phyloP scores from a whole-genome alignment of 2,113 vertebrate genomes.

The Ceyx melanurus region DNA sequence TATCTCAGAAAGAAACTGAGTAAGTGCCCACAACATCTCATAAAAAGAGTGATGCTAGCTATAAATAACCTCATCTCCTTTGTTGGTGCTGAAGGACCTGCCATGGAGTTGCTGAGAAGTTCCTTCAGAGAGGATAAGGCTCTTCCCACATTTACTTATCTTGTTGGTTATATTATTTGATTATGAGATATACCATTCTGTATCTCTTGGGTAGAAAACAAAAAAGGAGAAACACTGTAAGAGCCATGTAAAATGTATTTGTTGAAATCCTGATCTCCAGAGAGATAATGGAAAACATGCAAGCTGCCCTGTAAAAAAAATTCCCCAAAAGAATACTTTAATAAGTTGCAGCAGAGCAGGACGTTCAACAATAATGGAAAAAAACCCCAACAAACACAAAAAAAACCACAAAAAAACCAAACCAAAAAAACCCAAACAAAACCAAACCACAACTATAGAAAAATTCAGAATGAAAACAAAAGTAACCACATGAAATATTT shows the following conservation, averaged over 20 bases:
- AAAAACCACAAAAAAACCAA: neutral
- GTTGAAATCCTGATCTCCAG: slow-evolving; percentile 61
- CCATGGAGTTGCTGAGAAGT: neutral
- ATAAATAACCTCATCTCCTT: neutral
- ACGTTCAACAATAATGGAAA: slow-evolving; percentile 12
- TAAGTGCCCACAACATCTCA: neutral
- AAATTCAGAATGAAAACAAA: slow-evolving; percentile 11
- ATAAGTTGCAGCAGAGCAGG: slow-evolving; percentile 39
- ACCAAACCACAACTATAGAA: neutral
- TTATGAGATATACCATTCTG: slow-evolving; percentile 13
- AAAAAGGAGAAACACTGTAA: slow-evolving; percentile 35
- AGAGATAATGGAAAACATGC: slow-evolving; percentile 51
- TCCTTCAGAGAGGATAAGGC: neutral
- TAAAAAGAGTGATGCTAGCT: neutral
- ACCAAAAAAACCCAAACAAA: too few species aligned
- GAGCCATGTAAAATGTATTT: slow-evolving; percentile 38
- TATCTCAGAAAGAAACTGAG: neutral
- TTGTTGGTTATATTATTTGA: neutral
- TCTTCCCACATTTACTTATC: neutral
- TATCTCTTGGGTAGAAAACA: slow-evolving; percentile 10
- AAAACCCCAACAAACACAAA: neutral
- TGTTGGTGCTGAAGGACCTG: neutral
- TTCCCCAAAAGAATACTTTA: neutral
- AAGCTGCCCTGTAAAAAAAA: neutral
- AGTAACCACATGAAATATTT: neutral